These are phyloP conservation scores for Hoplostethus mediterraneus DNA, from an alignment of 2,797 vertebrate genomes.

Conservation along the genomic window DNA sequence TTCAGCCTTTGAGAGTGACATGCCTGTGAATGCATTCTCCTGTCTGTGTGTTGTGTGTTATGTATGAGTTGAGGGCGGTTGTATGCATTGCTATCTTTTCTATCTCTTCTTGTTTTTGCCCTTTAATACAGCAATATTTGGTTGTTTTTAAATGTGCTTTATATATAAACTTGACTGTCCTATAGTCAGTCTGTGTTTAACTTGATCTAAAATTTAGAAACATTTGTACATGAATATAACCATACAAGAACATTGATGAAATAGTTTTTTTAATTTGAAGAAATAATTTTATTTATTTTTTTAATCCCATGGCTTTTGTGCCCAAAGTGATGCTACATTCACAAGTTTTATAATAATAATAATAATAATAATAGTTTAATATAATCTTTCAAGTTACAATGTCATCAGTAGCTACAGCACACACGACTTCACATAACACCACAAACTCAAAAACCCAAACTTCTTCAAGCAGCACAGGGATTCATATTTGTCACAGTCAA, in stretches of 20 bases:
- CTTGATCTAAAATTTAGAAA: not conserved
- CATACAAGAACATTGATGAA: not conserved
- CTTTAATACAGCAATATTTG: no score
- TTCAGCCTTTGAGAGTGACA: no score
- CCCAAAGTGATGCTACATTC: constrained; percentile 37
- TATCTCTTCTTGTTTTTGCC: no score
- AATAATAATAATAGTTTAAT: not conserved
- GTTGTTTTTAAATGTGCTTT: no score
- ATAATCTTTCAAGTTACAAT: not conserved
- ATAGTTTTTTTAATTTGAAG: not conserved
- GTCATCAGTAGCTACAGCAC: not conserved
- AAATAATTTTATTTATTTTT: no score
- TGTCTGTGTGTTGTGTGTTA: no score
- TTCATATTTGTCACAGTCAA: not conserved
- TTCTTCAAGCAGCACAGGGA: no score
- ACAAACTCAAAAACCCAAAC: not conserved
- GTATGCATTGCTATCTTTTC: no score
- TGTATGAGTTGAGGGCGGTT: no score
- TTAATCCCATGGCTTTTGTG: no score
- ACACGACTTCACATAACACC: not conserved
- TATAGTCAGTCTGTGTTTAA: constrained; percentile 37
- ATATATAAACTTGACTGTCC: not conserved
- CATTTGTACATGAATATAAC: constrained; percentile 15
- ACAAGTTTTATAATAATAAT: constrained; percentile 19
- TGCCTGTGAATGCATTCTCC: no score